phyloP scores from a whole-genome alignment of 2,797 vertebrate species.

The Amniataba percoides region DNA sequence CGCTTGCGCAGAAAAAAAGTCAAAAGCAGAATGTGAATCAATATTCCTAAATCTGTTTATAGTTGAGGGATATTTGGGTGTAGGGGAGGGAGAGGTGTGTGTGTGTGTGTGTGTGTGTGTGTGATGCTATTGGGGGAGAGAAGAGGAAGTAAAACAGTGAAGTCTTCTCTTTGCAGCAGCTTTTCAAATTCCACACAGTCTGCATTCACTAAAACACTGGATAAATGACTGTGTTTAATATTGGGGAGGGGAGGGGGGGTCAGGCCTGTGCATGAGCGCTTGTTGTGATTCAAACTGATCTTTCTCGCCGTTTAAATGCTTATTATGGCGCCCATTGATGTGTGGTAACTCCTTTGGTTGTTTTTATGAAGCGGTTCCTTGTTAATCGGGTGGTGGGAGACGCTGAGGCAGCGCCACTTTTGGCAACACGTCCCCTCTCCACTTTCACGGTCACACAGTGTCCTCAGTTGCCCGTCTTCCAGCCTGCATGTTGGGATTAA shows the following conservation, averaged over 20 bases:
- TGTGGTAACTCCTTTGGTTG: conserved; percentile 68
- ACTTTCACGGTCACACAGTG: conserved; percentile 74
- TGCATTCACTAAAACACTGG: background rate
- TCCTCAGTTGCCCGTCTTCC: conserved; percentile 73
- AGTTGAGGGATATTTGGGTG: conserved; percentile 64
- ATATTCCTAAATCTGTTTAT: conserved; percentile 75
- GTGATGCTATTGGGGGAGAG: background rate
- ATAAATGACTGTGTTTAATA: conserved; percentile 6
- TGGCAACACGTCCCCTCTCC: conserved; percentile 57
- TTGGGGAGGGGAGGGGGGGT: conserved; percentile 5
- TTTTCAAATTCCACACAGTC: conserved; percentile 11
- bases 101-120: conserved; percentile 2
- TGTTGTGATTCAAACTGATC: conserved; percentile 40
- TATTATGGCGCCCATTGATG: conserved; percentile 64
- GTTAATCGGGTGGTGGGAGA: conserved; percentile 67
- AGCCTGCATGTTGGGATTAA: conserved; percentile 35
- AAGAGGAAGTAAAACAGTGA: conserved; percentile 9
- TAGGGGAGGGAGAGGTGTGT: background rate
- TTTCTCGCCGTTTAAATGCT: conserved; percentile 57
- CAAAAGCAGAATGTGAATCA: conserved; percentile 65
- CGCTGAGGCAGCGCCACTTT: conserved; percentile 63
- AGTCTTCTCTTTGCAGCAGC: conserved; percentile 13
- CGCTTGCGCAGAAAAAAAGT: conserved; percentile 76
- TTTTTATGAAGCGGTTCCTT: conserved; percentile 68
- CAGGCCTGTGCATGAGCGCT: conserved; percentile 29